Base-by-base conservation (phyloP, 2,113 vertebrate genomes). In the Oxyruncus cristatus region DNA sequence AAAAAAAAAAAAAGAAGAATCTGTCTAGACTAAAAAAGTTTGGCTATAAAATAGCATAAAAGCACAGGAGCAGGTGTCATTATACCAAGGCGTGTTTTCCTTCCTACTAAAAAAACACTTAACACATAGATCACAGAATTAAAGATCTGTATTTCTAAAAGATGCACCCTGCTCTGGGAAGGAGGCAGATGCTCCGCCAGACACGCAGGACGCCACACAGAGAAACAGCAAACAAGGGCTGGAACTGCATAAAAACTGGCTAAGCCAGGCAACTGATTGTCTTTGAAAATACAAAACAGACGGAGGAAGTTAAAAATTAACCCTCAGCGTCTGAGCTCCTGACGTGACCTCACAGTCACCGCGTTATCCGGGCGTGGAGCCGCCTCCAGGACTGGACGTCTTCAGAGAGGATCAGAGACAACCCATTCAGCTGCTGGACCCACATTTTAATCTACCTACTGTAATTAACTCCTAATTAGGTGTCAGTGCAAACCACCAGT, bases 11-110 rank as follows among this genome's bases (percentile, higher is more conserved):
- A 93, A 96, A 90, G 92, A 93, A 87, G 53, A 84, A 92, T 66
- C 91, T 82, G 41, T 94, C 91, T 91, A 94, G 88, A 78, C 93
- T 97, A 95, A 92, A 96, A 97, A 96, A 96, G 76, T 76, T 71
- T 74, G 68, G 56, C 75, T 89, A 87, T 82, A 97, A 97, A 93
- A 94, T 18, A 94, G 84, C 96, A 93, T 44, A 93, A 94, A 88
- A 94, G 83, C 89, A 96, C 44, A 88, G 81, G 85, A 94, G 88
- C 47, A 44, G 58, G 76, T 87, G 75, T 74, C 66, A 65, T 35
- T 85, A 68, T 22, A 88, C 33, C 8, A 62, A 95, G 93, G 88
- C n/a, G 5, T 75, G 56, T 58, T 65, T 47, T 85, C 49, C 77
- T 93, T 93, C 80, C 91, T 92, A 78, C 83, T 87, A 52, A 55